Evolutionary conservation across 2,888 invertebrate species (phyloP), one percentile per base, ranked within the genome.

Genomic region (Euclidia mi): DNA sequence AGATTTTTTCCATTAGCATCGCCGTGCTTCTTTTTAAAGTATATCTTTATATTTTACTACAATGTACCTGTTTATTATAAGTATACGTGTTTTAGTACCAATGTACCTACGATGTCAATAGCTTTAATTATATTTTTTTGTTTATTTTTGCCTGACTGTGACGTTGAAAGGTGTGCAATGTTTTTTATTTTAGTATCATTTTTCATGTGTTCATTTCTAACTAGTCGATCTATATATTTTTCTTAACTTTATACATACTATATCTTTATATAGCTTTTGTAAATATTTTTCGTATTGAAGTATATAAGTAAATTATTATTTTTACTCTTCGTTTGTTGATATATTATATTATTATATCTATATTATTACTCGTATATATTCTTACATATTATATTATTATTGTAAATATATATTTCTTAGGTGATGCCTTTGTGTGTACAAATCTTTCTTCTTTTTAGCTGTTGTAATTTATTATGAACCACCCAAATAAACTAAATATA

Each of bases 281-380:
- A 93, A 91, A 93, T 93, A 92, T 83, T 67, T 84, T 92, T 90
- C 88, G 42, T 91, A 90, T 89, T 57, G 62, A 76, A 65, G 55
- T 92, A 91, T 92, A 65, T 92, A 82, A 77, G 91, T 92, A 91
- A 84, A 83, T 84, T 78, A 80, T 90, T 92, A 48, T 91, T 91
- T 78, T 87, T 91, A 83, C 87, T 85, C 89, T 92, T 89, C 83
- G 50, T 72, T 82, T 74, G 14, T 81, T 77, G 55, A 64, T 63
- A 59, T 73, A 65, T n/a, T n/a, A n/a, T n/a, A n/a, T n/a, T n/a
- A n/a, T n/a, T n/a, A n/a, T n/a, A n/a, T n/a, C n/a, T n/a, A 76
- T 63, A 34, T 78, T 42, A 46, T 53, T 11, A 37, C 45, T 52
- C 14, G 47, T 68, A 51, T 71, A 56, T 77, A 14, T 41, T 57